These are phyloP conservation scores for Platycheirus rosarum DNA, from an alignment of 2,888 invertebrate species.

Conservation along the genomic window DNA sequence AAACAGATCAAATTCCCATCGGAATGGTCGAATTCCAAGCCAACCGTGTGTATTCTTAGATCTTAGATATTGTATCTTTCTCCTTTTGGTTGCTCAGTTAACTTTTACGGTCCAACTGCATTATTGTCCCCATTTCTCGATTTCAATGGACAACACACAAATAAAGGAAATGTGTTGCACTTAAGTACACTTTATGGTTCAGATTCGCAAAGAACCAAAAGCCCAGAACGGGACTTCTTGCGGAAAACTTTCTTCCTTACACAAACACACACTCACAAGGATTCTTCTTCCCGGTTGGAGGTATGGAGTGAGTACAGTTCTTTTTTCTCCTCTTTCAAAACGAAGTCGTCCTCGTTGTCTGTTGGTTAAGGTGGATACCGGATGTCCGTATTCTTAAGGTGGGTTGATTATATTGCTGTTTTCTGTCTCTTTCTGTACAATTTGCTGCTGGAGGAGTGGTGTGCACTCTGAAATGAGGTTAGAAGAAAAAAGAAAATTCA, in stretches of 20 bases:
- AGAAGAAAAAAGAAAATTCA: conserved; percentile 49
- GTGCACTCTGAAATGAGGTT: conserved; percentile 65
- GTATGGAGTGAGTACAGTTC: conserved; percentile 11
- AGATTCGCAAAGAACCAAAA: conserved; percentile 40
- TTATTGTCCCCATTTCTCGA: conserved; percentile 71
- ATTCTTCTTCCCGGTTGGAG: not conserved
- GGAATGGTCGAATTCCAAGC: conserved; percentile 33
- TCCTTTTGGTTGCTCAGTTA: conserved; percentile 51
- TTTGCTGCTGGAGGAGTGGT: conserved; percentile 11
- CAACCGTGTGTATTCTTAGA: conserved; percentile 22
- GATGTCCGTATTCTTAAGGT: conserved; percentile 71
- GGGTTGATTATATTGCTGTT: conserved; percentile 55
- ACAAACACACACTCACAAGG: not conserved
- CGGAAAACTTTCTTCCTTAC: conserved; percentile 34
- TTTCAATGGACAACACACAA: conserved; percentile 61
- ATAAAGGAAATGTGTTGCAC: conserved; percentile 72
- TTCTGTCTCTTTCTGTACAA: not conserved
- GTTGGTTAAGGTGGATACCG: conserved; percentile 64
- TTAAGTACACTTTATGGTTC: conserved; percentile 70
- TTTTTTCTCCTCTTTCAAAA: conserved; percentile 6
- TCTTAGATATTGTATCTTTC: conserved; percentile 21
- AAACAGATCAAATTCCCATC: conserved; percentile 64
- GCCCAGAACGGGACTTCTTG: conserved; percentile 52
- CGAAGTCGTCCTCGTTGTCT: conserved; percentile 12
- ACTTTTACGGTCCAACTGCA: conserved; percentile 64